These are phyloP conservation scores for Limanda limanda DNA, from an alignment of 2,113 vertebrate species.

Conservation along the genomic window DNA sequence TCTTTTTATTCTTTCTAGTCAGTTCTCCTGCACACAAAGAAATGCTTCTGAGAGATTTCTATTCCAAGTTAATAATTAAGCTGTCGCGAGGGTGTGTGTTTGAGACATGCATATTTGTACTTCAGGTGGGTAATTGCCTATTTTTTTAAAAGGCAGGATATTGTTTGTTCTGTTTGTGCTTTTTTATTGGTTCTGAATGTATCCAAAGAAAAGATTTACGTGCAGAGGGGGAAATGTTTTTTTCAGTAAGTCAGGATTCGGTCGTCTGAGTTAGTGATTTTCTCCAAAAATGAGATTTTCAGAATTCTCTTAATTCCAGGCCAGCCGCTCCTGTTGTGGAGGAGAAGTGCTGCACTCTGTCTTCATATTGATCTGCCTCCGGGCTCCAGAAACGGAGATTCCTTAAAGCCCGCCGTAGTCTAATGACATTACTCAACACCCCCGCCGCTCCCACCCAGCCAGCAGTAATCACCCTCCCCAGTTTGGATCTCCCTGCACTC, in stretches of 20 bases:
- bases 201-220: not conserved
- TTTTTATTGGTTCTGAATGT: conserved; percentile 3
- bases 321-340: conserved; percentile 19
- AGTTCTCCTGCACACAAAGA: not conserved
- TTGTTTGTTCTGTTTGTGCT: not conserved
- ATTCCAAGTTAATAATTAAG: conserved; percentile 36
- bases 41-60: not conserved
- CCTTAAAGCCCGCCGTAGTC: conserved; percentile 59
- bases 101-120: conserved; percentile 23
- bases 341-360: conserved; percentile 31
- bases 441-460: conserved; percentile 5
- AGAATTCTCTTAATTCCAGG: conserved; percentile 62
- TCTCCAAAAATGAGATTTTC: conserved; percentile 58
- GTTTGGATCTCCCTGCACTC: conserved; percentile 33
- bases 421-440: conserved; percentile 65
- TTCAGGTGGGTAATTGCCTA: not conserved
- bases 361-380: conserved; percentile 63
- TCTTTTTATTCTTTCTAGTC: conserved; percentile 1
- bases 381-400: conserved; percentile 64
- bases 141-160: conserved; percentile 1
- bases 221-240: not conserved
- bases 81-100: conserved; percentile 5
- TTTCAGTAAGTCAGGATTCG: not conserved
- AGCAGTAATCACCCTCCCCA: not conserved
- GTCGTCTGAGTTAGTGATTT: conserved; percentile 12